Evolutionary conservation across 2,888 invertebrate species (phyloP).

Genomic region (Alviniconcha strummeri): DNA sequence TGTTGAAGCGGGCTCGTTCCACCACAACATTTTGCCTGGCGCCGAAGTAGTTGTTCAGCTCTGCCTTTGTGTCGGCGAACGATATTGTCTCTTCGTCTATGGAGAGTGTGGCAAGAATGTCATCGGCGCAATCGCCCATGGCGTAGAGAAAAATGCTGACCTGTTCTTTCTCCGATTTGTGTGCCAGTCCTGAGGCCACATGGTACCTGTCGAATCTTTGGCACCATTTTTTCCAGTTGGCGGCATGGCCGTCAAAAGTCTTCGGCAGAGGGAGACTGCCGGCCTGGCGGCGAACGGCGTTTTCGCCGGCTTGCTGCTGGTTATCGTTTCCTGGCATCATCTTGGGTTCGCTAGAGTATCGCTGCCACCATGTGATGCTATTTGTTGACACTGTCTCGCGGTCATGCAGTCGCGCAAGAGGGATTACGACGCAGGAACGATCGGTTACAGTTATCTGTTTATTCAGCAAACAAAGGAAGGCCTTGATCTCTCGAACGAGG

Average conservation of each 20-base stretch:
- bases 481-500: too few relatives aligned
- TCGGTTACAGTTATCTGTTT: too few relatives aligned
- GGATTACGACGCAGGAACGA: too few relatives aligned
- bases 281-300: background rate
- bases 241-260: background rate
- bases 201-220: too few relatives aligned
- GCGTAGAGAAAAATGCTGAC: too few relatives aligned
- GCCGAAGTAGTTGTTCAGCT: slow-evolving; percentile 17
- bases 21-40: slow-evolving; percentile 8
- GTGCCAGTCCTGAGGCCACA: too few relatives aligned
- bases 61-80: background rate
- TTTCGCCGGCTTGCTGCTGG: background rate
- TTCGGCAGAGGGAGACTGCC: background rate
- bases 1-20: slow-evolving; percentile 1
- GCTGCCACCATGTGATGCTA: background rate
- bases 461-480: too few relatives aligned
- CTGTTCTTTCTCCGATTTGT: too few relatives aligned
- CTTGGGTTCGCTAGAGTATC: background rate
- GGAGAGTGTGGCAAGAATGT: too few relatives aligned
- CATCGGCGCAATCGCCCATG: too few relatives aligned
- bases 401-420: too few relatives aligned
- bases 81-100: background rate
- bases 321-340: background rate
- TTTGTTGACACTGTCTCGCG: too few relatives aligned
- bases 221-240: slow-evolving; percentile 6